phyloP scores from a whole-genome alignment of 2,888 invertebrate species.

The Nemoura dubitans region DNA sequence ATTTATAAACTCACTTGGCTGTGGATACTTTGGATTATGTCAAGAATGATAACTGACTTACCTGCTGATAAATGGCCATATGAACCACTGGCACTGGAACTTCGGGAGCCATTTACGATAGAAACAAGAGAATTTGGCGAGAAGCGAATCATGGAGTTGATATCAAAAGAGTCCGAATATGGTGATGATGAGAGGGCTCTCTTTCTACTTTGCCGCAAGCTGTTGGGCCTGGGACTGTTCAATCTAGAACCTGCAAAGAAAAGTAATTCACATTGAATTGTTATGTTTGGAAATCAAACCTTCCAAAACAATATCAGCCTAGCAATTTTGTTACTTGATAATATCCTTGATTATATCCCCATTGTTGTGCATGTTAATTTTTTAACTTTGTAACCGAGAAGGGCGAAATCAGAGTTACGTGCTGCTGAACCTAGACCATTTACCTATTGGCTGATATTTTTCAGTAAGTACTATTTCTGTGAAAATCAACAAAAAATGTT shows the following conservation, averaged over 20 bases:
- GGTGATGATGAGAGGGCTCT: constrained; percentile 93
- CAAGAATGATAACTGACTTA: constrained; percentile 59
- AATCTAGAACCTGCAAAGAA: constrained; percentile 67
- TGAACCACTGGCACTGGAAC: constrained; percentile 91
- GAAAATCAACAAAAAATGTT: too few relatives aligned
- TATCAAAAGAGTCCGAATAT: constrained; percentile 94
- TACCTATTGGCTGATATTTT: too few relatives aligned
- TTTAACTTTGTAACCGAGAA: too few relatives aligned
- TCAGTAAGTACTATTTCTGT: too few relatives aligned
- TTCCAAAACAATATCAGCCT: too few relatives aligned
- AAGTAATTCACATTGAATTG: constrained; percentile 5
- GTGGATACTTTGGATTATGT: too few relatives aligned
- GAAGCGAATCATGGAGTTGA: constrained; percentile 94
- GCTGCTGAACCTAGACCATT: too few relatives aligned
- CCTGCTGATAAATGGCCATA: constrained; percentile 97
- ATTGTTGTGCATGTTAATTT: too few relatives aligned
- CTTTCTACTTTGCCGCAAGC: constrained; percentile 79
- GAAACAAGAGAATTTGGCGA: constrained; percentile 91
- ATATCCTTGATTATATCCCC: too few relatives aligned
- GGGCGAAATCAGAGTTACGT: too few relatives aligned
- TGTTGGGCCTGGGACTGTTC: constrained; percentile 71
- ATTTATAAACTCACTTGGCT: too few relatives aligned
- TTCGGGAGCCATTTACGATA: constrained; percentile 82
- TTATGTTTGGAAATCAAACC: background rate
- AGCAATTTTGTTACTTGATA: too few relatives aligned